Evolutionary conservation across 2,797 vertebrate genomes (phyloP), one percentile per base, ranked within the genome.

Genomic region (Discoglossus pictus): DNA sequence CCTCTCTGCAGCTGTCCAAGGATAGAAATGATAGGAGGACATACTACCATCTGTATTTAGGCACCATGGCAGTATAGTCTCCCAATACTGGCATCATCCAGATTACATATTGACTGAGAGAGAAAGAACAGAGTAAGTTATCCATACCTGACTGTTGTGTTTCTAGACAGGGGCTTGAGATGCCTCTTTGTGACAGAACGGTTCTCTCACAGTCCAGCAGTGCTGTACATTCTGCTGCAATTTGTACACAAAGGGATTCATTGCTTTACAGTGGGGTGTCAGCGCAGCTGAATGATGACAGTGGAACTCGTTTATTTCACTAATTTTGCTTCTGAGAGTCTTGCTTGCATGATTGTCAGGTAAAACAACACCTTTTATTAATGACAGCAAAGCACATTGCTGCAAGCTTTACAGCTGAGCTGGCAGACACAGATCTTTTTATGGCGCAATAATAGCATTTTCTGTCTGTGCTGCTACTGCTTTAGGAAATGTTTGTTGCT

Each of bases 271-370:
- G 18, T 47, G 52, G 27, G 4, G 27, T 17, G 15, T 39, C 55
- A 20, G 15, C n/a, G 51, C 40, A 42, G 23, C 17, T 50, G 17
- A 50, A 59, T 47, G 35, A 47, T 42, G 20, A 58, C 25, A 35
- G 52, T 54, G 43, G 38, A 58, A 27, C 5, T 25, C 17, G 18
- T 27, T 53, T 66, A 20, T 47, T 48, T 13, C 24, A 34, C 20
- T 56, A 48, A 48, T 46, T 36, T 31, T 66, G 53, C 53, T 55
- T 36, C 34, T 21, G 50, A 16, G 36, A 31, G 12, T 50, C 24
- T 59, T 59, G 25, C 16, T 67, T 46, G 6, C 6, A 51, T 38
- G 47, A 59, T 51, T 17, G 24, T 47, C 25, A 34, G 63, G 53
- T 66, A 39, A 58, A 50, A 42, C 23, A 59, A 40, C 24, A 12